phyloP scores from a whole-genome alignment of 2,113 vertebrate species.

The Syngnathus floridae region DNA sequence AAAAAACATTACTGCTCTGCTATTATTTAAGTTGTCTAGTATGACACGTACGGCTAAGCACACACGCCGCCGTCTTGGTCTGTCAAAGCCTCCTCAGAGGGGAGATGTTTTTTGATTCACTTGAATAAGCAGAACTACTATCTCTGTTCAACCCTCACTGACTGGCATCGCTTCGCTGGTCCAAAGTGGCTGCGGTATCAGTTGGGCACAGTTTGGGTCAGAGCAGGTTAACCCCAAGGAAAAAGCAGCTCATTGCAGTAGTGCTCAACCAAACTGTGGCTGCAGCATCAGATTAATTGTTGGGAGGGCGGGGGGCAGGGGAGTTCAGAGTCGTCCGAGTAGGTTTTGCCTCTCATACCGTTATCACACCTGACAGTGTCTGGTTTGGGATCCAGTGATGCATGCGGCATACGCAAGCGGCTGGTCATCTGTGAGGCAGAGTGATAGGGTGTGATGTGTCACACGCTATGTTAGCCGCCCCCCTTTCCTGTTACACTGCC shows the following conservation, averaged over 20 bases:
- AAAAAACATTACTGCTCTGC: neutral
- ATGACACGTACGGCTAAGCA: neutral
- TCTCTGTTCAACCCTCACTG: constrained; percentile 30
- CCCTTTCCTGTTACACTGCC: constrained; percentile 5
- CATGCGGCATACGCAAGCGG: constrained; percentile 57
- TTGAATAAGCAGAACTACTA: constrained; percentile 32
- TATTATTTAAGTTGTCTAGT: neutral
- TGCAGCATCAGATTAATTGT: constrained; percentile 33
- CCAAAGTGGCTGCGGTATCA: constrained; percentile 46
- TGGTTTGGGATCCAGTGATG: constrained; percentile 60
- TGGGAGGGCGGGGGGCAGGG: constrained; percentile 42
- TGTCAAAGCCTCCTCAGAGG: constrained; percentile 5
- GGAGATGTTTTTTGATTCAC: constrained; percentile 32
- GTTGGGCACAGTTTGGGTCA: constrained; percentile 36
- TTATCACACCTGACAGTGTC: constrained; percentile 74
- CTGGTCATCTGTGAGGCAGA: constrained; percentile 60
- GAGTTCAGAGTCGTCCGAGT: constrained; percentile 57
- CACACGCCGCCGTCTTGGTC: constrained; percentile 8
- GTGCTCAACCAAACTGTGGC: constrained; percentile 30
- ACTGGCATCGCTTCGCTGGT: constrained; percentile 34
- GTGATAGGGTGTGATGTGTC: constrained; percentile 65
- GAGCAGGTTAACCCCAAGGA: constrained; percentile 51
- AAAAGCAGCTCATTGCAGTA: constrained; percentile 42
- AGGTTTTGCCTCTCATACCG: constrained; percentile 55
- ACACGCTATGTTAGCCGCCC: constrained; percentile 46